Conservation (phyloP, 2,113 vertebrate species). For the Amphilophus citrinellus region DNA sequence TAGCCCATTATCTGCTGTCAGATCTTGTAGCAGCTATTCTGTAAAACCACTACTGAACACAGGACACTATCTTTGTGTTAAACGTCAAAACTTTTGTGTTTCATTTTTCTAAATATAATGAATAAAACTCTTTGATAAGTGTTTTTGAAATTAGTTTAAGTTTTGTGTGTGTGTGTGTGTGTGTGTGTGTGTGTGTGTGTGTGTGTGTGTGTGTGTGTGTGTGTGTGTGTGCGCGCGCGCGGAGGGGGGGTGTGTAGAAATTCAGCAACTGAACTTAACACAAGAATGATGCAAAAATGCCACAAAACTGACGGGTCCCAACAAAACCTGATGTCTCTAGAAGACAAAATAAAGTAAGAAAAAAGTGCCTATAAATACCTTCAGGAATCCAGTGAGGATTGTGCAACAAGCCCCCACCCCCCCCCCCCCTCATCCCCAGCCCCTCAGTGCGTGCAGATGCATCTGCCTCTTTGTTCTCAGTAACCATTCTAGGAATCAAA, state of each 20-base stretch:
- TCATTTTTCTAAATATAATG: slow-evolving; percentile 14
- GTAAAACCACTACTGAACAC: slow-evolving; percentile 44
- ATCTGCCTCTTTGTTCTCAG: neutral
- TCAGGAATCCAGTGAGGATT: neutral
- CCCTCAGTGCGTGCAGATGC: too few species aligned
- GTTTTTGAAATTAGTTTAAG: neutral
- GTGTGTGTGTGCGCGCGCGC: too few species aligned
- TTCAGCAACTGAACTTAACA: neutral
- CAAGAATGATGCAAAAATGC: neutral
- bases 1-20: neutral
- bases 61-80: slow-evolving; percentile 26
- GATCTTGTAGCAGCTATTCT: neutral
- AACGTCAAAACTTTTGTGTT: neutral
- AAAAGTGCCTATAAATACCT: neutral
- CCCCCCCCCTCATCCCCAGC: too few species aligned
- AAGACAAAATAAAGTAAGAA: neutral
- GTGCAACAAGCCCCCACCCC: neutral
- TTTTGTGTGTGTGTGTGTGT: neutral
- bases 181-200: too few species aligned
- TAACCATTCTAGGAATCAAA: neutral
- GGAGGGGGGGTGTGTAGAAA: neutral
- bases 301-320: neutral
- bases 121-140: neutral
- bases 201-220: too few species aligned
- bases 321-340: neutral